Conservation (phyloP, 2,797 vertebrate species). For the Ibycter americanus region DNA sequence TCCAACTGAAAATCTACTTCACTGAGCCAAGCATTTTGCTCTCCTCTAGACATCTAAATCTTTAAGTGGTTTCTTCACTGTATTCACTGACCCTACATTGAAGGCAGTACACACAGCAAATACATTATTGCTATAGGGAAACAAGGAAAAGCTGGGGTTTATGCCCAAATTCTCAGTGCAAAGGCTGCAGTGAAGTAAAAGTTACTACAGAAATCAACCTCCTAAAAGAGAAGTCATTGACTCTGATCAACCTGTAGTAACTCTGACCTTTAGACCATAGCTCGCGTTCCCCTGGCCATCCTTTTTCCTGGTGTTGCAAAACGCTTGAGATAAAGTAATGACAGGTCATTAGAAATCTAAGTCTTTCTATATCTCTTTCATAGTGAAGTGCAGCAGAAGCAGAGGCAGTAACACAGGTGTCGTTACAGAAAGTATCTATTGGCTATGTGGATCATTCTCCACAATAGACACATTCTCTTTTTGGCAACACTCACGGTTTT, state of each 20-base stretch:
- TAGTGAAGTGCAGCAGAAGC: background rate
- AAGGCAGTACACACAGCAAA: background rate
- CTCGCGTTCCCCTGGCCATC: background rate
- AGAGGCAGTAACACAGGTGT: background rate
- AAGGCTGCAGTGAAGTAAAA: background rate
- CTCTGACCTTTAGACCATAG: background rate
- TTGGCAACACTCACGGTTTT: background rate
- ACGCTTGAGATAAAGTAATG: background rate
- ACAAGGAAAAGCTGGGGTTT: background rate
- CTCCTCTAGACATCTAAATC: background rate
- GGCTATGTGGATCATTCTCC: background rate
- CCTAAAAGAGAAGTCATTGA: background rate
- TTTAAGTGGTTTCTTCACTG: background rate
- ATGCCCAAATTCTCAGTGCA: background rate
- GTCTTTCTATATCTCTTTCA: background rate
- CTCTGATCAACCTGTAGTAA: background rate
- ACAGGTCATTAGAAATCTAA: background rate
- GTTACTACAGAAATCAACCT: background rate
- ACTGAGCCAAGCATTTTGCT: background rate
- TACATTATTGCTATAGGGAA: background rate
- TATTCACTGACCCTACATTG: background rate
- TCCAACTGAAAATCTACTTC: background rate
- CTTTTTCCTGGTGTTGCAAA: background rate
- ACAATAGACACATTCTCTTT: background rate
- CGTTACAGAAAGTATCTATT: background rate